A percentile compares a stretch with the other conserved stretches of the same genome.
Conservation (phyloP, 2,888 invertebrate genomes). For the Pseudoips prasinana region DNA sequence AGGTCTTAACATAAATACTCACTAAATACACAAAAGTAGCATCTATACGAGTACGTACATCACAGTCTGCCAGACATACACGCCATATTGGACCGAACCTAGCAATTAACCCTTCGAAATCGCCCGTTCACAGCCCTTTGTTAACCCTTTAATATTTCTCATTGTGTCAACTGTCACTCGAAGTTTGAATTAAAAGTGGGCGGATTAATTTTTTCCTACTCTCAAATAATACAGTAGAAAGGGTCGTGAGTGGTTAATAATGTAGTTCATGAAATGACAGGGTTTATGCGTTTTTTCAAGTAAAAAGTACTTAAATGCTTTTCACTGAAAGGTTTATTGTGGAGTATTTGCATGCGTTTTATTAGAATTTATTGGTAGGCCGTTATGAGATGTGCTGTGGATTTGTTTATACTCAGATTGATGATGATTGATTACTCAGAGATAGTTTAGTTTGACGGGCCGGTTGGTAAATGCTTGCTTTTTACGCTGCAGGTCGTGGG, state of each 20-base stretch:
- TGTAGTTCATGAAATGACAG: slow-evolving; percentile 61
- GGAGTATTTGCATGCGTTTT: slow-evolving; percentile 11
- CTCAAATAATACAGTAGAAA: slow-evolving; percentile 44
- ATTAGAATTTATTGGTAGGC: no score
- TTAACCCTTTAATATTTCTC: slow-evolving; percentile 68
- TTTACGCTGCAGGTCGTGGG: no score
- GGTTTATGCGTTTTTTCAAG: slow-evolving; percentile 50
- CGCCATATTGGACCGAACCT: slow-evolving; percentile 57
- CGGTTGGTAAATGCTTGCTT: no score
- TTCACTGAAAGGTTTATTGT: slow-evolving; percentile 17
- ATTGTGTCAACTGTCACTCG: slow-evolving; percentile 79
- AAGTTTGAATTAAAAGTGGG: slow-evolving; percentile 73
- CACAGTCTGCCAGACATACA: no score
- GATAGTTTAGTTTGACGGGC: no score
- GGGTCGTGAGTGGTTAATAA: slow-evolving; percentile 71
- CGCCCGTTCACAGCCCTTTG: slow-evolving; percentile 68
- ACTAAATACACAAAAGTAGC: no score
- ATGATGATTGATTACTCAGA: no score
- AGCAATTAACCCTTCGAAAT: slow-evolving; percentile 74
- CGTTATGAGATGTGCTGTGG: no score
- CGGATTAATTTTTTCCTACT: slow-evolving; percentile 55
- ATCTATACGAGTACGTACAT: no score
- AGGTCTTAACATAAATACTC: no score
- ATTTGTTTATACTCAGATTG: no score
- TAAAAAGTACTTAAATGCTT: slow-evolving; percentile 12